A percentile compares a stretch with the other conserved stretches of the same genome.
These are phyloP conservation scores for Tachuris rubrigastra DNA, from an alignment of 2,113 vertebrate species.

Conservation along the genomic window DNA sequence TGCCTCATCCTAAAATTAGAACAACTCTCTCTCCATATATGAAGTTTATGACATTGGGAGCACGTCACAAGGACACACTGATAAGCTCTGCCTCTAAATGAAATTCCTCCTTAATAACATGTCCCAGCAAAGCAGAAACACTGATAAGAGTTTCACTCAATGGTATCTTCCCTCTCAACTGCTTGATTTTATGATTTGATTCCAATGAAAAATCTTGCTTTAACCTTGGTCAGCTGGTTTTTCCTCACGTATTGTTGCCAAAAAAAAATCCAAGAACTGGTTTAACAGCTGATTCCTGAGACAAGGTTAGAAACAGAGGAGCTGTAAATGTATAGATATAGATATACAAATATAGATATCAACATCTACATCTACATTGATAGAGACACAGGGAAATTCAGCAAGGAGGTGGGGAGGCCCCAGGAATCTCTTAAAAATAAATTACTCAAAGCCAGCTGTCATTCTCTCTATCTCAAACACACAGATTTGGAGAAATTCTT, in stretches of 20 bases:
- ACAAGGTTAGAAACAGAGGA: neutral
- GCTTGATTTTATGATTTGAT: neutral
- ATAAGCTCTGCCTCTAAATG: neutral
- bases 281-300: neutral
- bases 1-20: neutral
- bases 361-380: neutral
- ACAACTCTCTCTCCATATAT: neutral
- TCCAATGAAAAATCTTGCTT: neutral
- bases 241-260: neutral
- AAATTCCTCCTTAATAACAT: neutral
- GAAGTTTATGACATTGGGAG: neutral
- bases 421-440: neutral
- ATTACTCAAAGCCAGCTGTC: neutral
- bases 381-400: neutral
- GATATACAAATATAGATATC: neutral
- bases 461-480: neutral
- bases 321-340: neutral
- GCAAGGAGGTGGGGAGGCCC: neutral
- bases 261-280: neutral
- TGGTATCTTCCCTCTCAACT: neutral
- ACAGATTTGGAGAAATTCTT: neutral
- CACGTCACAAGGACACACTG: neutral
- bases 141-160: neutral
- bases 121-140: neutral
- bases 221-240: neutral